Conservation (phyloP, 2,888 invertebrate genomes). For the Geotrupes spiniger region DNA sequence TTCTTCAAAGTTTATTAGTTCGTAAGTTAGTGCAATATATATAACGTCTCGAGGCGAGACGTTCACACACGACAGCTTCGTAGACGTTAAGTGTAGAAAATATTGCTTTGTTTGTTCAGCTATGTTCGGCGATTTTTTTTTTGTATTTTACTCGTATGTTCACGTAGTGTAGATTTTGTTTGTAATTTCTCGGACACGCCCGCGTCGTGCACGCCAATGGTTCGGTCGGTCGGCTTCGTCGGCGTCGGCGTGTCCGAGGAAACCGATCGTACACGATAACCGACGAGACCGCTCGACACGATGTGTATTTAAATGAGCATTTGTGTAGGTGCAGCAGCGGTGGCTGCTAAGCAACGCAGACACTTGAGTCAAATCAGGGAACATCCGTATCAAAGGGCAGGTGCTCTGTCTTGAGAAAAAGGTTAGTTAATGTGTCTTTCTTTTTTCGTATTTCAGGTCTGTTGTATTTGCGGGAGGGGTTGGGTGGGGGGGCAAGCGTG, state of each 20-base stretch:
- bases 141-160: too few species aligned
- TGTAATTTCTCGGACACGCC: too few species aligned
- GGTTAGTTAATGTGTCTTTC: conserved; percentile 41
- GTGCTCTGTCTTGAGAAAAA: conserved; percentile 66
- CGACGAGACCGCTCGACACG: conserved; percentile 15
- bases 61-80: too few species aligned
- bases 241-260: neutral
- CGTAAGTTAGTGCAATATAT: conserved; percentile 17
- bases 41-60: neutral
- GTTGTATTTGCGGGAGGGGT: too few species aligned
- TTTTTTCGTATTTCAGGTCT: conserved; percentile 7
- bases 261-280: too few species aligned
- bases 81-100: too few species aligned
- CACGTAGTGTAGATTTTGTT: too few species aligned
- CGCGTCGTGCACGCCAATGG: too few species aligned
- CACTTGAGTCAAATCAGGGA: conserved; percentile 87
- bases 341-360: conserved; percentile 77
- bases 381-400: conserved; percentile 97
- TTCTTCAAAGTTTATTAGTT: conserved; percentile 19
- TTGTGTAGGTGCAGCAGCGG: conserved; percentile 75
- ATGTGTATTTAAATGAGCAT: conserved; percentile 22
- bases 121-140: too few species aligned
- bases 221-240: too few species aligned
- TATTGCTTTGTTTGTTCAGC: too few species aligned
- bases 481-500: too few species aligned